Conservation (phyloP, 2,797 vertebrate genomes). For the Pipistrellus pipistrellus region DNA sequence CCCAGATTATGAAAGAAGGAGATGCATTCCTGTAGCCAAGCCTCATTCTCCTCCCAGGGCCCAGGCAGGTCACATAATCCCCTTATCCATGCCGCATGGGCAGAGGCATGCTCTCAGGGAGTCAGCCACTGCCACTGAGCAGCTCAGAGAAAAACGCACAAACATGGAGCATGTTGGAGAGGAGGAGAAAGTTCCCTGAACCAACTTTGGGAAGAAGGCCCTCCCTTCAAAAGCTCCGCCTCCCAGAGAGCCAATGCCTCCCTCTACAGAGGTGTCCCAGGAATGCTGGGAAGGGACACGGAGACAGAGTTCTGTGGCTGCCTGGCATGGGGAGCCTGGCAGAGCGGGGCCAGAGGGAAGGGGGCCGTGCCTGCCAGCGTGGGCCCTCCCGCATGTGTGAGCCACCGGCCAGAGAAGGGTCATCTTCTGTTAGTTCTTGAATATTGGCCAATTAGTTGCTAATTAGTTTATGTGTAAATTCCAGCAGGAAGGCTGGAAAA, state of each 20-base stretch:
- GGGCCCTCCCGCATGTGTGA: conserved; percentile 16
- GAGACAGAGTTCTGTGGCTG: background rate
- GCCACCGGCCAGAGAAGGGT: conserved; percentile 28
- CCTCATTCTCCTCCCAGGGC: background rate
- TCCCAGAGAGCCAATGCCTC: background rate
- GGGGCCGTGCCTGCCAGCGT: background rate
- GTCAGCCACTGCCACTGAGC: background rate
- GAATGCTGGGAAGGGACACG: background rate
- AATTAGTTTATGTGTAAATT: conserved; percentile 39
- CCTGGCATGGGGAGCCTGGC: background rate
- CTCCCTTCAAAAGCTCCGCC: background rate
- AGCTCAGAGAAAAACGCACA: background rate
- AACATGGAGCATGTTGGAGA: background rate
- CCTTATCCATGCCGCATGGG: background rate
- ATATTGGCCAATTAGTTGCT: conserved; percentile 41
- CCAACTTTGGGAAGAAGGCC: background rate
- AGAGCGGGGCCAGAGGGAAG: background rate
- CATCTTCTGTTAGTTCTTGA: conserved; percentile 48
- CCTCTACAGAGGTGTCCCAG: background rate
- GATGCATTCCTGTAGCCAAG: background rate
- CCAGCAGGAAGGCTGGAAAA: conserved; percentile 64
- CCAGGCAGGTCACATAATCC: background rate
- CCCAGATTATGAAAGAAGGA: background rate
- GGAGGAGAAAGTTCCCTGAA: background rate
- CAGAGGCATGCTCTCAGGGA: background rate